Evolutionary conservation across 2,888 invertebrate species (phyloP), one percentile per base, ranked within the genome.

Genomic region (Sceliomorpha sp.): DNA sequence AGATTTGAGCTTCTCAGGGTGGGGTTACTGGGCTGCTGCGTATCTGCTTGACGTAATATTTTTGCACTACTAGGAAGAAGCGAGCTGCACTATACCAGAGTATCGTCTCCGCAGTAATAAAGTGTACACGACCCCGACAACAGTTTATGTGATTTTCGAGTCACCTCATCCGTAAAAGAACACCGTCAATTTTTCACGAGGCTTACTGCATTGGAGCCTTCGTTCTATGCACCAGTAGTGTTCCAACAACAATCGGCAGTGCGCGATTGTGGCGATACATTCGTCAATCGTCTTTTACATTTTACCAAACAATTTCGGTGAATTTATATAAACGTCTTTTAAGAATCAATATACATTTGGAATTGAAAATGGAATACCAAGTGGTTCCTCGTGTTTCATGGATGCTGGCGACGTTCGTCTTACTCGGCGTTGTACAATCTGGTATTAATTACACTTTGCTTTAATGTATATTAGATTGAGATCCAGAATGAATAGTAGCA

Each of bases 11-110:
- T 64, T 27, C 14, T 47, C 29, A 42, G 50, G 53, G 70, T 51
- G 64, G 70, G 70, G 70, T 53, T 36, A 10, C 34, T 60, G n/a
- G 24, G 48, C 44, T 13, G 39, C 58, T 53, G 45, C 56, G 56
- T 55, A 64, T 45, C 40, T 59, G 40, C 59, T 64, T 59, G 36
- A 58, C 58, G 66, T 39, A 58, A 58, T 58, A 66, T 66, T 66
- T n/a, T 66, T 58, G 31, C 47, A 51, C 51, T 50, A 64, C 51
- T 56, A 56, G 56, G 48, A 59, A 51, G 64, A 70, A 55, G 50
- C 48, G 42, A 53, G 50, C 48, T 17, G 59, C 58, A 37, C 24
- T 45, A 45, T 50, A 50, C 24, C 34, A 51, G 50, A 64, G 60
- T 53, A 36, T 36, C 53, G 15, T 58, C 58, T 58, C 31, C 24